phyloP scores from a whole-genome alignment of 2,797 vertebrate genomes.

The Ctenosaura bakeri region DNA sequence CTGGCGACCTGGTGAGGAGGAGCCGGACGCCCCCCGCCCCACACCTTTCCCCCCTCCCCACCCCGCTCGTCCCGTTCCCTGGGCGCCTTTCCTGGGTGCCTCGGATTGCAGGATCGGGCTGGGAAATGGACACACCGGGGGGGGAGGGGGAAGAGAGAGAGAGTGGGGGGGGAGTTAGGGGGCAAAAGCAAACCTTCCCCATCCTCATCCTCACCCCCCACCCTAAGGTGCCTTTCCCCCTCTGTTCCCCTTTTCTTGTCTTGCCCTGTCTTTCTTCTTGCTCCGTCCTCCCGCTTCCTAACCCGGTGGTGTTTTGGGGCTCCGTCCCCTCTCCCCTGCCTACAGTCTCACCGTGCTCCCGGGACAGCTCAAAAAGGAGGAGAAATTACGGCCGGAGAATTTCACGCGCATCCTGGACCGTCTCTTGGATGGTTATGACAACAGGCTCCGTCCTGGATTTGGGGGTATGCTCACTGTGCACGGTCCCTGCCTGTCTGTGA shows the following conservation, averaged over 20 bases:
- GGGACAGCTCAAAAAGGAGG: constrained; percentile 91
- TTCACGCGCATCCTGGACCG: constrained; percentile 96
- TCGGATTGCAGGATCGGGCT: not conserved
- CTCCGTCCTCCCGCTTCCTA: not conserved
- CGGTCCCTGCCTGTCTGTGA: constrained; percentile 38
- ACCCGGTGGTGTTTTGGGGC: not conserved
- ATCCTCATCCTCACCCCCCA: not conserved
- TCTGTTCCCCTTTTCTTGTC: not conserved
- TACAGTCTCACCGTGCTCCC: constrained; percentile 87
- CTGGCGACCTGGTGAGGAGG: constrained; percentile 86
- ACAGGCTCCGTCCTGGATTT: constrained; percentile 97
- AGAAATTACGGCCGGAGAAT: constrained; percentile 95
- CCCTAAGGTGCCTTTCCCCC: no score
- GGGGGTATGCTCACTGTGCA: constrained; percentile 86
- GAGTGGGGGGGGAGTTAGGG: not conserved
- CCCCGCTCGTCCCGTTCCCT: not conserved
- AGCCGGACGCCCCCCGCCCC: no score
- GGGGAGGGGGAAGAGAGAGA: not conserved
- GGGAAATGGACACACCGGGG: not conserved
- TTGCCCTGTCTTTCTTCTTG: not conserved
- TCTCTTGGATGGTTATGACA: constrained; percentile 98
- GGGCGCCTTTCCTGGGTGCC: not conserved
- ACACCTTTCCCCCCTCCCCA: no score
- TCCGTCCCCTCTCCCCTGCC: constrained; percentile 19
- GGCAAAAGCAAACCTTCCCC: not conserved